Base-by-base conservation (phyloP, 1,140 invertebrate species). In the Aphelenchoides besseyi region DNA sequence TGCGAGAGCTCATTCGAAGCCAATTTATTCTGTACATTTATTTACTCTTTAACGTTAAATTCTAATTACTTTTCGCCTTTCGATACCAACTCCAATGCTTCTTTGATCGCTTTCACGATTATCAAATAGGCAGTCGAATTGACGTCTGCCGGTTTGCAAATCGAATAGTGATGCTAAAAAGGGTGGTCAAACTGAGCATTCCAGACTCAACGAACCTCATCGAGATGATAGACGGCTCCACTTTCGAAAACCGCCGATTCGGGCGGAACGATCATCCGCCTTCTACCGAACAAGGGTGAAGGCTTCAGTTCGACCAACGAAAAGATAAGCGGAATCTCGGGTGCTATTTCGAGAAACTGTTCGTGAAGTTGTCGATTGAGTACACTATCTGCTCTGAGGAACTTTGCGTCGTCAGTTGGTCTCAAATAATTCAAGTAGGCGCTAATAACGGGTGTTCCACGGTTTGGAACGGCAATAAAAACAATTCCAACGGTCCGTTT, bases 401-500 rank as follows among this genome's bases (percentile, higher is more conserved):
- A 37, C 29, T 64, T 37, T 18, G 78, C 32, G 59, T 77, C 75
- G 18, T 79, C 71, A 18, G 78, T 53, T 18, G 75, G 75, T 18
- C 75, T 61, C 12, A 80, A 33, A 52, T 80, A 37, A 28, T 55
- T 35, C n/a, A 74, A 70, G 29, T 68, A 73, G 12, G 48, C 29
- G 2, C 63, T 30, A n/a, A 72, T 77, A 8, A 77, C 35, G 3
- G 76, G 78, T 28, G 33, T 78, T 28, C 76, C 76, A 3, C 57
- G 18, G 33, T 77, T 72, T 1, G 76, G 76, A 16, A 69, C 71
- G 1, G 74, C 73, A 69, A 77, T 77, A 55, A 77, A 77, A 2
- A 77, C 41, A n/a, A 77, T 55, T n/a, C 76, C 76, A n/a, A 77
- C 33, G 16, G 76, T 77, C 30, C 74, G 75, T 16, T 53, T 23